Evolutionary conservation across 1,140 invertebrate genomes (phyloP).

Genomic region (Tetranychus cinnabarinus): DNA sequence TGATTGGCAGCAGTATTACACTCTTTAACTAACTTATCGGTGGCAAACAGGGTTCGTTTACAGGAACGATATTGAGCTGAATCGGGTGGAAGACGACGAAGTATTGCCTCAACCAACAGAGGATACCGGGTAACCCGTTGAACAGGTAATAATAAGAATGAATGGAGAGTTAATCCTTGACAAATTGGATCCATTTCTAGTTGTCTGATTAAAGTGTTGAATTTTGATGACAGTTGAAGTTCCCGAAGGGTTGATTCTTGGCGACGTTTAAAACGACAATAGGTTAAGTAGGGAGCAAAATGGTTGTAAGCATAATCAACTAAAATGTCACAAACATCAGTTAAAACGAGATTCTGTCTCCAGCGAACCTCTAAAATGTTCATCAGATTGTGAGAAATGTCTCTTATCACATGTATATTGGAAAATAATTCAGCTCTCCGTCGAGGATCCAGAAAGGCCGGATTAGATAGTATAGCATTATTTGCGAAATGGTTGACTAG

Average conservation of each 20-base stretch:
- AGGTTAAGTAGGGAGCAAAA: constrained; percentile 63
- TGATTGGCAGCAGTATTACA: constrained; percentile 1
- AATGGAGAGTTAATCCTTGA: constrained; percentile 63
- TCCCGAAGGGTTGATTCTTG: constrained; percentile 54
- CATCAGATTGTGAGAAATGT: constrained; percentile 34
- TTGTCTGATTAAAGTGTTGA: constrained; percentile 38
- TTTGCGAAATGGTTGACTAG: constrained; percentile 64
- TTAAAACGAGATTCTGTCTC: constrained; percentile 59
- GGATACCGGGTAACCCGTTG: constrained; percentile 79
- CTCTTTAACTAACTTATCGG: constrained; percentile 38
- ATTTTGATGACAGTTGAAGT: constrained; percentile 39
- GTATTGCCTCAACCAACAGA: constrained; percentile 68
- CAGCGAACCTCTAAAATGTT: constrained; percentile 65
- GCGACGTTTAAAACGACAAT: constrained; percentile 74
- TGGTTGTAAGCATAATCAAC: constrained; percentile 49
- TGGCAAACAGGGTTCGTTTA: constrained; percentile 43
- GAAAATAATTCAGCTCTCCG: constrained; percentile 59
- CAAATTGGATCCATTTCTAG: constrained; percentile 58
- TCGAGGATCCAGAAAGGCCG: constrained; percentile 31
- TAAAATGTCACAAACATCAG: constrained; percentile 58
- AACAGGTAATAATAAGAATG: constrained; percentile 91
- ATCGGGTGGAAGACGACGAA: constrained; percentile 38
- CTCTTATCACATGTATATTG: constrained; percentile 35
- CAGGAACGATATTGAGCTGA: constrained; percentile 44
- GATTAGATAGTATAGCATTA: constrained; percentile 43